A percentile compares a stretch with the other conserved stretches of the same genome.
Conservation (phyloP, 2,888 invertebrate genomes). For the Pteria penguin region DNA sequence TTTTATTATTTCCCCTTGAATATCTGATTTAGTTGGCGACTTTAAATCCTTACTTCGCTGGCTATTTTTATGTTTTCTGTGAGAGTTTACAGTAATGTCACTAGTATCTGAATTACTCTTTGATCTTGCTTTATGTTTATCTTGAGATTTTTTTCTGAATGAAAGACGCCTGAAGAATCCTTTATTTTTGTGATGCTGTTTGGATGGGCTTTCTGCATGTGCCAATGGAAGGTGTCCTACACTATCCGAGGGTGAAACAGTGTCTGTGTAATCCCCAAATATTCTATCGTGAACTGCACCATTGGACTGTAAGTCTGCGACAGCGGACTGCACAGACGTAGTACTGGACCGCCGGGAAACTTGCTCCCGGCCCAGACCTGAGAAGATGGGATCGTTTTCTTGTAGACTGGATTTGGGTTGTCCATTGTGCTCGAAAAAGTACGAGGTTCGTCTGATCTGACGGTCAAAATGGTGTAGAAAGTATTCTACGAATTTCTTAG, state of each 20-base stretch:
- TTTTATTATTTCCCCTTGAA: slow-evolving; percentile 81
- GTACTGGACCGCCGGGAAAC: slow-evolving; percentile 16
- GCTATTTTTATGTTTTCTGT: slow-evolving; percentile 56
- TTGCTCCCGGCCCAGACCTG: slow-evolving; percentile 13
- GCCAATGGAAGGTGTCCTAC: slow-evolving; percentile 15
- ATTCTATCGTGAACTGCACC: neutral
- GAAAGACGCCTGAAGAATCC: slow-evolving; percentile 59
- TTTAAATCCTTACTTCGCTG: slow-evolving; percentile 39
- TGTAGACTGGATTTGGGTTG: slow-evolving; percentile 17
- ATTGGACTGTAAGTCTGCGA: neutral
- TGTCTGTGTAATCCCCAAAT: slow-evolving; percentile 49
- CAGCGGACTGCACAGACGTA: slow-evolving; percentile 34
- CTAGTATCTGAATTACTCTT: slow-evolving; percentile 94
- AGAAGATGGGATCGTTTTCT: slow-evolving; percentile 21
- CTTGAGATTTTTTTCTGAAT: slow-evolving; percentile 86
- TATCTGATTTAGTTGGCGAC: slow-evolving; percentile 32
- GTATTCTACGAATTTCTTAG: slow-evolving; percentile 90
- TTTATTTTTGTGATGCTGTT: slow-evolving; percentile 47
- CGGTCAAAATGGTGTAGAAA: slow-evolving; percentile 92
- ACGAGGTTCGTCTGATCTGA: slow-evolving; percentile 75
- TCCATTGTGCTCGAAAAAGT: slow-evolving; percentile 31
- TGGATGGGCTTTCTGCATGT: slow-evolving; percentile 13
- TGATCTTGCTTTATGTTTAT: slow-evolving; percentile 85
- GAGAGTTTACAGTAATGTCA: slow-evolving; percentile 81
- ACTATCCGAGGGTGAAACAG: slow-evolving; percentile 41